Conservation (phyloP, 2,113 vertebrate species). For the Zootoca vivipara region DNA sequence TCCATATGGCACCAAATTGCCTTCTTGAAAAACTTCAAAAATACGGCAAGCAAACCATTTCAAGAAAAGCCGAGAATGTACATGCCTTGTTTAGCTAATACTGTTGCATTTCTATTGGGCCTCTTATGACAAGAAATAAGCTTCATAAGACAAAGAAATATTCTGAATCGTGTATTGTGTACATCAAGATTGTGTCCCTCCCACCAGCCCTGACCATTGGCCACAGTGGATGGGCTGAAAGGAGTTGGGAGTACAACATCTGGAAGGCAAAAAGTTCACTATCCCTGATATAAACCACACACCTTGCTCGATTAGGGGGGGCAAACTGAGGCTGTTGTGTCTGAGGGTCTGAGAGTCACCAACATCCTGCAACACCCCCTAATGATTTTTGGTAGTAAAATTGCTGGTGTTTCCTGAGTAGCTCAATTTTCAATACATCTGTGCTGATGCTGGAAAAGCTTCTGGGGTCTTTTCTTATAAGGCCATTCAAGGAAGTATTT, state of each 20-base stretch:
- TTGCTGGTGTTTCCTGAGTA: not conserved
- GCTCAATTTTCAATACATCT: not conserved
- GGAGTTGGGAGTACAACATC: not conserved
- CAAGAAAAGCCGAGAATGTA: not conserved
- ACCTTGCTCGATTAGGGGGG: too few species aligned
- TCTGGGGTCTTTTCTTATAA: not conserved
- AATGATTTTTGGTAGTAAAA: not conserved
- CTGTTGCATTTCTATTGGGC: not conserved
- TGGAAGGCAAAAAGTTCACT: not conserved
- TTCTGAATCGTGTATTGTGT: not conserved
- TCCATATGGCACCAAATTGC: not conserved
- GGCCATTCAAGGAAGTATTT: not conserved
- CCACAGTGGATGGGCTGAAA: not conserved
- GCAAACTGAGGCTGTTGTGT: too few species aligned
- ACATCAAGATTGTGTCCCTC: not conserved
- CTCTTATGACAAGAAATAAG: not conserved
- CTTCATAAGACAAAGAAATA: not conserved
- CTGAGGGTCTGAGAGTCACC: too few species aligned
- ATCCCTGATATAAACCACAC: not conserved
- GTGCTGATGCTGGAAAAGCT: not conserved
- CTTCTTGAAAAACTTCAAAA: conserved; percentile 12
- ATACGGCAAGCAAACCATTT: not conserved
- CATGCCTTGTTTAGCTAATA: not conserved
- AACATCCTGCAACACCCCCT: not conserved
- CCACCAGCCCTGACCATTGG: not conserved